These are phyloP conservation scores for Papilio helenus DNA, from an alignment of 1,140 invertebrate species.

Conservation along the genomic window DNA sequence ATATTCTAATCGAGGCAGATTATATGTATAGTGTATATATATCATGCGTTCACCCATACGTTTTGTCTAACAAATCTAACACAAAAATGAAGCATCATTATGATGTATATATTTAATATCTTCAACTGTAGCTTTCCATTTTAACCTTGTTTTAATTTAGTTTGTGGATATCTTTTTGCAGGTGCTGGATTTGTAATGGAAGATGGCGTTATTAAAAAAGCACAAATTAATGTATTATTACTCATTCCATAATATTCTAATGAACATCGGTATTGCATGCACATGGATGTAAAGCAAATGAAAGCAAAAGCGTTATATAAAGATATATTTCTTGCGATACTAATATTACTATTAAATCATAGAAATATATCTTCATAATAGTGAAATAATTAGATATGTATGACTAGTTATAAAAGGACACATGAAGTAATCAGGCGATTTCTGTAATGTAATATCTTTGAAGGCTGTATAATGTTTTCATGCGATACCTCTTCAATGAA, in stretches of 20 bases:
- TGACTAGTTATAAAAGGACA: constrained; percentile 21
- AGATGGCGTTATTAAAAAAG: constrained; percentile 20
- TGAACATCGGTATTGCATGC: constrained; percentile 19
- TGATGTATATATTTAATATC: constrained; percentile 44
- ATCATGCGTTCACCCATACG: constrained; percentile 69
- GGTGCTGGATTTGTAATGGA: constrained; percentile 32
- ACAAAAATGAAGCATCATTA: constrained; percentile 59
- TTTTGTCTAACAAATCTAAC: constrained; percentile 66
- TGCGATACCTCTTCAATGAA: background rate
- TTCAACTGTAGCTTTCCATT: constrained; percentile 10
- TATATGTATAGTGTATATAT: constrained; percentile 63
- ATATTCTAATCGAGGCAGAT: constrained; percentile 61
- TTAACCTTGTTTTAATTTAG: constrained; percentile 25
- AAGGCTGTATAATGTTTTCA: background rate
- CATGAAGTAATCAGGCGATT: background rate
- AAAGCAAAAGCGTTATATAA: constrained; percentile 31
- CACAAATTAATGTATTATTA: background rate
- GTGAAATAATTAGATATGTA: background rate
- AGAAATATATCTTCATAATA: background rate
- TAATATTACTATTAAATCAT: background rate
- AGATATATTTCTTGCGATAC: constrained; percentile 3
- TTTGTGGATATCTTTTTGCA: constrained; percentile 24
- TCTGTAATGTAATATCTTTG: background rate
- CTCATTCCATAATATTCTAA: constrained; percentile 16
- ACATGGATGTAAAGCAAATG: constrained; percentile 25